Evolutionary conservation across 1,140 invertebrate species (phyloP).

Genomic region (Branchinecta lindahli): DNA sequence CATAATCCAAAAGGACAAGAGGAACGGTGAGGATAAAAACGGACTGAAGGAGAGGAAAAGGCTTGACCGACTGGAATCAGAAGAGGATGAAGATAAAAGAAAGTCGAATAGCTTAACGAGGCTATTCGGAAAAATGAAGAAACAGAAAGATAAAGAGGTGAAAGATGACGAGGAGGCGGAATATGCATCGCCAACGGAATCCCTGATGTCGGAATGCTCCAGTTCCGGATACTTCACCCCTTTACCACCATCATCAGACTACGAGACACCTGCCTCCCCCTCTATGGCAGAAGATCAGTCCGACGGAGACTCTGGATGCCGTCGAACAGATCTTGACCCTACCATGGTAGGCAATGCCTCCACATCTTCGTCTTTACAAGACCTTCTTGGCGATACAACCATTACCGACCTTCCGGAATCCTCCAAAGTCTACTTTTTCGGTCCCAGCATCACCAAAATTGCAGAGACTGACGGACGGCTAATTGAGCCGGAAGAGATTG

Average conservation of each 20-base stretch:
- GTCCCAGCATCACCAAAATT: background rate
- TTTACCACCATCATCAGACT: background rate
- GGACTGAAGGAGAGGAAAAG: too few species aligned
- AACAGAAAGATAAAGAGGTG: background rate
- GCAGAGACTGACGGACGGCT: background rate
- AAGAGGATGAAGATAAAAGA: background rate
- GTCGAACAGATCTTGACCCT: background rate
- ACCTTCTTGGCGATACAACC: background rate
- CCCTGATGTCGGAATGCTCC: background rate
- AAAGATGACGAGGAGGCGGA: background rate
- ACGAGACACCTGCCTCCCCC: background rate
- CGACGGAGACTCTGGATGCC: background rate
- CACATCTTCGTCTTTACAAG: background rate
- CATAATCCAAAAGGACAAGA: too few species aligned
- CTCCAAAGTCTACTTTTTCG: background rate
- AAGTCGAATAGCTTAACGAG: background rate
- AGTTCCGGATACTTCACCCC: background rate
- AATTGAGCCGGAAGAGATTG: background rate
- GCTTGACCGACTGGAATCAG: too few species aligned
- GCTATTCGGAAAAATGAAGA: conserved; percentile 1
- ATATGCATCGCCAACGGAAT: background rate
- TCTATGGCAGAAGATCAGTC: background rate
- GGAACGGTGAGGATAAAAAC: too few species aligned
- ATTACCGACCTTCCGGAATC: background rate
- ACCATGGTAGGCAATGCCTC: background rate